Conservation (phyloP, 2,888 invertebrate genomes). For the Ectemnius cavifrons region DNA sequence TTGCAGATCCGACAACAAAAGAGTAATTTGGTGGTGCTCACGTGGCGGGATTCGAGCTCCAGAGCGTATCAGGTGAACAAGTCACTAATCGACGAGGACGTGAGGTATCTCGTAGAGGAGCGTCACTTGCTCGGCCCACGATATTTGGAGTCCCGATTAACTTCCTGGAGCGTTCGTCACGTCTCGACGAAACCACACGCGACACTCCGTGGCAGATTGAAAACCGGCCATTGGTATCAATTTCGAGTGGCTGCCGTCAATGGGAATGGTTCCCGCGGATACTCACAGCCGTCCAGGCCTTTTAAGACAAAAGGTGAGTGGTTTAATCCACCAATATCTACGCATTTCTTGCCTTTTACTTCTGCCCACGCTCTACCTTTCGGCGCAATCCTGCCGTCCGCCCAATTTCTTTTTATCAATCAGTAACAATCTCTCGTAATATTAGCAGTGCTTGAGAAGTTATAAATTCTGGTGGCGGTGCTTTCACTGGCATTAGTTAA, state of each 20-base stretch:
- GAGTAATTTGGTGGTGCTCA: slow-evolving; percentile 60
- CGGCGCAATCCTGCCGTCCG: too few species aligned
- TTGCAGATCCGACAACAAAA: slow-evolving; percentile 66
- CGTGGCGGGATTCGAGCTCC: slow-evolving; percentile 54
- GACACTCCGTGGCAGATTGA: slow-evolving; percentile 80
- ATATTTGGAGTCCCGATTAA: slow-evolving; percentile 83
- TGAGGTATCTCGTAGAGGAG: slow-evolving; percentile 84
- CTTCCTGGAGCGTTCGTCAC: slow-evolving; percentile 82
- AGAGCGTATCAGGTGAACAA: slow-evolving; percentile 7
- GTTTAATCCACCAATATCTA: too few species aligned
- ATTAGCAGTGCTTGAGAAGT: background rate
- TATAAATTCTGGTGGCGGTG: background rate
- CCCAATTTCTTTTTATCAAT: too few species aligned
- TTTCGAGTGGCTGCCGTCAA: slow-evolving; percentile 89
- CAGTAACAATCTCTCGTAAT: too few species aligned
- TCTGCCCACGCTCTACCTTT: too few species aligned
- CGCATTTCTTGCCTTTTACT: too few species aligned
- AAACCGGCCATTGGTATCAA: slow-evolving; percentile 88
- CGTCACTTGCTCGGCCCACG: slow-evolving; percentile 85
- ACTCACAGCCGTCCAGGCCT: slow-evolving; percentile 82
- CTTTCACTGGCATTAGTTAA: slow-evolving; percentile 14
- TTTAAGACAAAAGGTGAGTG: slow-evolving; percentile 79
- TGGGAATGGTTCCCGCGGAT: slow-evolving; percentile 85
- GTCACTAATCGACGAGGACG: slow-evolving; percentile 10
- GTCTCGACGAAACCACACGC: slow-evolving; percentile 79